These are phyloP conservation scores for Elgonia sp. DNA, from an alignment of 2,888 invertebrate species.

Conservation along the genomic window DNA sequence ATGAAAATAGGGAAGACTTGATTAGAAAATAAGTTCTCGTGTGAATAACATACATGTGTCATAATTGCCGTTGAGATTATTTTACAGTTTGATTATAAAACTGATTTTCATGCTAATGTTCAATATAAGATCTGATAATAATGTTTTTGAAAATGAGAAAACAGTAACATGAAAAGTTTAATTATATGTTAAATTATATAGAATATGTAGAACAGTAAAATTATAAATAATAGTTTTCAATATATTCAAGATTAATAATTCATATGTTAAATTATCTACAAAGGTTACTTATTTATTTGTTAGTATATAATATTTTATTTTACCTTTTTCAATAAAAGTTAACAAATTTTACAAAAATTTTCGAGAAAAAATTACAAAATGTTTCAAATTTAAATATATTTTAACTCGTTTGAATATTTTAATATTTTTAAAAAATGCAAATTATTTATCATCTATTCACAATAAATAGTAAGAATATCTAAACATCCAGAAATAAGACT, in stretches of 20 bases:
- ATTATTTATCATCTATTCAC: too few relatives aligned
- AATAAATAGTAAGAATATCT: too few relatives aligned
- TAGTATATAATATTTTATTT: neutral
- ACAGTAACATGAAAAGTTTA: slow-evolving; percentile 8
- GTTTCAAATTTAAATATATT: too few relatives aligned
- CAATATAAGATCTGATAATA: neutral
- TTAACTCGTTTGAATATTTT: too few relatives aligned
- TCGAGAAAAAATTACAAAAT: too few relatives aligned
- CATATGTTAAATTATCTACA: neutral
- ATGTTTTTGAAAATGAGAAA: neutral
- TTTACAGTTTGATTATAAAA: neutral
- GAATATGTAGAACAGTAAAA: slow-evolving; percentile 15
- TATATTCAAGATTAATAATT: slow-evolving; percentile 26
- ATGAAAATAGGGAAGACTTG: slow-evolving; percentile 15
- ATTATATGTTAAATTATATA: slow-evolving; percentile 19
- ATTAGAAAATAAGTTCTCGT: slow-evolving; percentile 17
- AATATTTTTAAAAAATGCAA: too few relatives aligned
- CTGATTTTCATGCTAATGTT: neutral
- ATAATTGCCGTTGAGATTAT: slow-evolving; percentile 17
- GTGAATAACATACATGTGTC: slow-evolving; percentile 1
- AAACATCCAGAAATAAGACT: too few relatives aligned
- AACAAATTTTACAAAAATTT: too few relatives aligned
- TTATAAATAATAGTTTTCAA: slow-evolving; percentile 9
- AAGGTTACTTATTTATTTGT: neutral
- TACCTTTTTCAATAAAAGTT: neutral